phyloP scores from a whole-genome alignment of 1,140 invertebrate genomes.

The Lepidurus apus region DNA sequence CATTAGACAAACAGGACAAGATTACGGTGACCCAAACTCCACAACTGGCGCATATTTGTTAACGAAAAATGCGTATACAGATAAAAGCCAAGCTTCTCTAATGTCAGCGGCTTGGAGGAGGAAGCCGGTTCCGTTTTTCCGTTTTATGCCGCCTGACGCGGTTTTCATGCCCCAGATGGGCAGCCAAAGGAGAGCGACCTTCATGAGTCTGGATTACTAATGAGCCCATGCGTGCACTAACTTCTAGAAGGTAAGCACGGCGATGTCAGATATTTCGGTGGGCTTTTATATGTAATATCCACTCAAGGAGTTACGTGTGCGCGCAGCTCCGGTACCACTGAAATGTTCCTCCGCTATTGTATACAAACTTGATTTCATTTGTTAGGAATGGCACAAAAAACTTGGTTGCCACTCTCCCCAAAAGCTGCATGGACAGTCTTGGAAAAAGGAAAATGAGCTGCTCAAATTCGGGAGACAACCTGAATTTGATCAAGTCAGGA shows the following conservation, averaged over 20 bases:
- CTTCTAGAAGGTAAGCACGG: not conserved
- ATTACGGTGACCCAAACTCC: not conserved
- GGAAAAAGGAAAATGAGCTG: not conserved
- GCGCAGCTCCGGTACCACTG: not conserved
- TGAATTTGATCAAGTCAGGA: slow-evolving; percentile 22
- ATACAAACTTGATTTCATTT: slow-evolving; percentile 5
- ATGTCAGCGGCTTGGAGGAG: not conserved
- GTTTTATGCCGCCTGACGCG: slow-evolving; percentile 3
- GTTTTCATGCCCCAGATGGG: slow-evolving; percentile 10
- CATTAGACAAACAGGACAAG: slow-evolving; percentile 4
- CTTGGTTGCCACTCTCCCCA: not conserved
- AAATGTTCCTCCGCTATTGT: not conserved
- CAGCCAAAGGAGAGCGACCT: slow-evolving; percentile 17
- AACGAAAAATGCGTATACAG: not conserved
- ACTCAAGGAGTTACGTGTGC: slow-evolving; percentile 4
- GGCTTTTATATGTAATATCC: not conserved
- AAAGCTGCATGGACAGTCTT: not conserved
- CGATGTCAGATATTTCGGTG: not conserved
- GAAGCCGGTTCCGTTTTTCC: slow-evolving; percentile 2
- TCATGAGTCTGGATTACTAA: slow-evolving; percentile 22
- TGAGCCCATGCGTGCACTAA: not conserved
- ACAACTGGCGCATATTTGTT: not conserved
- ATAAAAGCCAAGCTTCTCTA: not conserved
- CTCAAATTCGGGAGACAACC: slow-evolving; percentile 12
- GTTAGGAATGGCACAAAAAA: not conserved